These are phyloP conservation scores for Hemistola chrysoprasaria DNA, from an alignment of 2,888 invertebrate genomes.

Conservation along the genomic window DNA sequence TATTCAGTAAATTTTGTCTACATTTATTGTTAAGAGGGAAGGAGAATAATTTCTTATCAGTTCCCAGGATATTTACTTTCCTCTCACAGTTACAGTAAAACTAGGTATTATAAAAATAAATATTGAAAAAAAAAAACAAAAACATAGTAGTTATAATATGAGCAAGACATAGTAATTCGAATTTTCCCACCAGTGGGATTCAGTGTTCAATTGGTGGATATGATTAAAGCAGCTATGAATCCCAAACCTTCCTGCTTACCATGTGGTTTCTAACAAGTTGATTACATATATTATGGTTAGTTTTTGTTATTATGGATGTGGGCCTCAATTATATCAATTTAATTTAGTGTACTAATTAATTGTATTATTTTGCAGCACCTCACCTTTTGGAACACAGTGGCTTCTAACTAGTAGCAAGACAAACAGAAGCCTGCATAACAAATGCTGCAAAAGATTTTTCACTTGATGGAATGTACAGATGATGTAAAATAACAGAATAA, in stretches of 20 bases:
- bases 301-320: too few relatives aligned
- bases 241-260: conserved; percentile 21
- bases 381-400: conserved; percentile 67
- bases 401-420: conserved; percentile 28
- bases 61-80: too few relatives aligned
- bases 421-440: conserved; percentile 1
- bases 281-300: conserved; percentile 19
- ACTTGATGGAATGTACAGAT: too few relatives aligned
- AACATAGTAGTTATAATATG: too few relatives aligned
- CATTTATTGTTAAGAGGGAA: too few relatives aligned
- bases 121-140: too few relatives aligned
- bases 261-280: conserved; percentile 24
- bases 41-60: too few relatives aligned
- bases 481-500: too few relatives aligned
- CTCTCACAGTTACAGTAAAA: too few relatives aligned
- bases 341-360: neutral
- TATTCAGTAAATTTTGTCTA: too few relatives aligned
- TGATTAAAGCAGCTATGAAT: conserved; percentile 21
- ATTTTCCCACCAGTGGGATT: conserved; percentile 39
- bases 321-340: too few relatives aligned
- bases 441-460: neutral
- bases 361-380: conserved; percentile 60
- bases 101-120: too few relatives aligned
- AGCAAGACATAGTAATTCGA: neutral
- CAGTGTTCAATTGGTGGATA: conserved; percentile 33